Conservation (phyloP, 2,797 vertebrate genomes). For the Diceros bicornis region DNA sequence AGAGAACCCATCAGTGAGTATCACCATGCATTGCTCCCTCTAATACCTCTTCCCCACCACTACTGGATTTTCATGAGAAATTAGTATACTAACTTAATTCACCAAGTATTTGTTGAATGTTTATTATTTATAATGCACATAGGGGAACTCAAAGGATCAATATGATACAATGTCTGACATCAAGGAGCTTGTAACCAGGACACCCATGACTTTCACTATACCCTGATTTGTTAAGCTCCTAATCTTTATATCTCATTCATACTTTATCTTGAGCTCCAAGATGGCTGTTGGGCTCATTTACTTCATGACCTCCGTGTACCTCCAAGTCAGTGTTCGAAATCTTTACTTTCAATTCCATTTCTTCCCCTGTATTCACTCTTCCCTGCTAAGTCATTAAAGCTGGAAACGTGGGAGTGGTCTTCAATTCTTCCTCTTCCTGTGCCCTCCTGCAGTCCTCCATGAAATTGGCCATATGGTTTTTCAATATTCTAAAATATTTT, state of each 20-base stretch:
- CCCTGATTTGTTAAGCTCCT: background rate
- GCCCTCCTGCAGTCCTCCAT: background rate
- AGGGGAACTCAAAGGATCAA: background rate
- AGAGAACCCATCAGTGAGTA: background rate
- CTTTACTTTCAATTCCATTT: background rate
- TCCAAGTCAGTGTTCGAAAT: background rate
- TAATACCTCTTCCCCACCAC: background rate
- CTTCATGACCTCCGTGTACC: background rate
- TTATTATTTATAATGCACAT: background rate
- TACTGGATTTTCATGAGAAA: background rate
- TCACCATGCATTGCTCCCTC: background rate
- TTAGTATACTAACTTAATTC: background rate
- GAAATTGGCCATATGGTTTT: background rate
- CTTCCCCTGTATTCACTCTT: background rate
- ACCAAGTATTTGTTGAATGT: background rate
- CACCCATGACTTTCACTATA: background rate
- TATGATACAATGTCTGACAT: background rate
- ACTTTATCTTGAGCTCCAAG: background rate
- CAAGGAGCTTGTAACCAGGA: background rate
- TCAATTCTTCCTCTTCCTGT: background rate
- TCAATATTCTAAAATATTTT: background rate
- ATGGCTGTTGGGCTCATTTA: background rate
- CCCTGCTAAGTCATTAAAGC: background rate
- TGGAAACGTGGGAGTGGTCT: background rate
- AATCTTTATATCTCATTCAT: background rate